Conservation (phyloP, 2,113 vertebrate genomes). For the Cephalopholis sonnerati region DNA sequence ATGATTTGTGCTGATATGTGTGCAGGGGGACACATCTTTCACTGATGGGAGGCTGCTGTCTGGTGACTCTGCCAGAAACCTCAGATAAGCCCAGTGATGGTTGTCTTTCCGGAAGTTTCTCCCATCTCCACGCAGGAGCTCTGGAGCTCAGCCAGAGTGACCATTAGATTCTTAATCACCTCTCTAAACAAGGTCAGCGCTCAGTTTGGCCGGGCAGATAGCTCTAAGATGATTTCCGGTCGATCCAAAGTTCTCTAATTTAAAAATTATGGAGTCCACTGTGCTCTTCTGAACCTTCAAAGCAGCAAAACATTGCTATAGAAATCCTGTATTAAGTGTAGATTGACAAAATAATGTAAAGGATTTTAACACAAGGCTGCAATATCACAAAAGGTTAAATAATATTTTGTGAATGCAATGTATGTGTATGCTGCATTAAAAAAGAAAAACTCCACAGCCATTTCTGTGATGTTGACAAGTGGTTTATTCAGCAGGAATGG, state of each 20-base stretch:
- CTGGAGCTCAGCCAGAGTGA: neutral
- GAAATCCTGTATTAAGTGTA: too few relatives aligned
- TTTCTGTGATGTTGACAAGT: constrained; percentile 82
- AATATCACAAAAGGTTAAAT: too few relatives aligned
- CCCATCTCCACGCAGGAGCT: neutral
- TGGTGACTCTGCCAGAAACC: neutral
- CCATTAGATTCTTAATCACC: neutral
- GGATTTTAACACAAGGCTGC: too few relatives aligned
- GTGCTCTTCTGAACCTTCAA: neutral
- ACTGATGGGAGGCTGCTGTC: neutral
- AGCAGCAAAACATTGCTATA: neutral
- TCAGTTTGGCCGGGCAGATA: neutral
- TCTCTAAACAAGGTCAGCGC: neutral
- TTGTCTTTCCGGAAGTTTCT: neutral
- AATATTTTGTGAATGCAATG: too few relatives aligned
- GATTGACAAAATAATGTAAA: too few relatives aligned
- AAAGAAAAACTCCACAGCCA: constrained; percentile 63
- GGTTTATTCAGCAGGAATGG: constrained; percentile 90
- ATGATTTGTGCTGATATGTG: too few relatives aligned
- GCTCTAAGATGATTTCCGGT: too few relatives aligned
- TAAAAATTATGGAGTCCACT: neutral
- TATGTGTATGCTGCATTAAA: constrained; percentile 36
- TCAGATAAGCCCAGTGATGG: neutral
- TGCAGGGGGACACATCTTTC: too few relatives aligned
- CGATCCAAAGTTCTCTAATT: too few relatives aligned